Evolutionary conservation across 2,797 vertebrate genomes (phyloP).

Genomic region (Pyrocephalus nanus): DNA sequence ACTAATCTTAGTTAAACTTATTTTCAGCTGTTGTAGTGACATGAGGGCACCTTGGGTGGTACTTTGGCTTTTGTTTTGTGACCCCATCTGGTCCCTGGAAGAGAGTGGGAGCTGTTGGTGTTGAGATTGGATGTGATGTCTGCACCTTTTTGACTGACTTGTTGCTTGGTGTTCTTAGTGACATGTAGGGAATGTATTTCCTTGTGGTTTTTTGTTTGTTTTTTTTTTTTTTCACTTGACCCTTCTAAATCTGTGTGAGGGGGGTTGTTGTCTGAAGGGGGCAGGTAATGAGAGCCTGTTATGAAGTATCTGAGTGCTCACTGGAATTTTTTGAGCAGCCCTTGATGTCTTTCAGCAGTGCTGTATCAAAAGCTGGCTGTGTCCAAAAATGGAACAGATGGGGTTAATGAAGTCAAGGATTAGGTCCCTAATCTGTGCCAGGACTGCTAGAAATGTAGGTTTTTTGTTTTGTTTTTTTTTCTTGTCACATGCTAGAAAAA

Average conservation of each 20-base stretch:
- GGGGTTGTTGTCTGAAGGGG: neutral
- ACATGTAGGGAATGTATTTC: accelerated
- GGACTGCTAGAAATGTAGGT: neutral
- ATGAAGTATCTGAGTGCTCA: neutral
- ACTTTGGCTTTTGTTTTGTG: neutral
- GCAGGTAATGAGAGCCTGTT: neutral
- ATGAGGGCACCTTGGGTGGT: neutral
- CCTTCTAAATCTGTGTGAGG: neutral
- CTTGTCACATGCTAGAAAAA: neutral
- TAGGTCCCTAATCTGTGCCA: neutral
- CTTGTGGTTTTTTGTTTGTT: neutral
- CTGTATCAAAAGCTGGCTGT: neutral
- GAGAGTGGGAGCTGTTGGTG: neutral
- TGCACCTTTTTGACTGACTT: neutral
- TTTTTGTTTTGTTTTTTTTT: neutral
- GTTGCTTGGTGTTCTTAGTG: accelerated
- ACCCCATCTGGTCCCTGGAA: neutral
- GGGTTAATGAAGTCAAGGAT: conserved; percentile 16
- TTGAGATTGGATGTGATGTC: neutral
- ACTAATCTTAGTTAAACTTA: too few relatives aligned
- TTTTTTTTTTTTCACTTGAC: neutral
- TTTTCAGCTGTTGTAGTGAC: neutral
- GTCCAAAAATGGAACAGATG: neutral
- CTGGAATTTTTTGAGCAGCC: neutral
- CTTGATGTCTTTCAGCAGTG: neutral